Percentiles rank a stretch among this genome's conserved stretches.
Evolutionary conservation across 2,888 invertebrate genomes (phyloP).

Genomic region (Tinea semifulvella): DNA sequence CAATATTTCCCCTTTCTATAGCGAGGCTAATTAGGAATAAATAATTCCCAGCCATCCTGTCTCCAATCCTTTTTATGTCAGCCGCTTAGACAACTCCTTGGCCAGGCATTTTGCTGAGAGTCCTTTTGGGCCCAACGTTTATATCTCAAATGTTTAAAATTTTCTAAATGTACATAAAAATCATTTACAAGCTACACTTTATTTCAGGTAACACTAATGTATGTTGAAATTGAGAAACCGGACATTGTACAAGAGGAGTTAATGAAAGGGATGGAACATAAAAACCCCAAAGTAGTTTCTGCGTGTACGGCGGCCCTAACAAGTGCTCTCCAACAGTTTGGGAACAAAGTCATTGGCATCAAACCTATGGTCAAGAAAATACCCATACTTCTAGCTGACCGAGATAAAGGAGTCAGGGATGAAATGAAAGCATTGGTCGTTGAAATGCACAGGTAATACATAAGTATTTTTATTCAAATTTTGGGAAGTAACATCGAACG

Average conservation of each 20-base stretch:
- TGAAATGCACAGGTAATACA: constrained; percentile 85
- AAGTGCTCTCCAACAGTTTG: constrained; percentile 86
- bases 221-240: constrained; percentile 94
- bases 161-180: too few species aligned
- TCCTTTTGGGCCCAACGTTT: too few species aligned
- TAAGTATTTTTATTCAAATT: constrained; percentile 2
- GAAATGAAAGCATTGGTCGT: constrained; percentile 91
- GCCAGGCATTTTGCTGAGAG: too few species aligned
- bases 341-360: constrained; percentile 87
- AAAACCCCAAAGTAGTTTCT: constrained; percentile 94
- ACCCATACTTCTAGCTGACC: constrained; percentile 83
- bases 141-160: too few species aligned
- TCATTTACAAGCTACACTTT: constrained; percentile 11
- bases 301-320: constrained; percentile 82
- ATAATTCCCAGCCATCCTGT: too few species aligned
- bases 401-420: constrained; percentile 91
- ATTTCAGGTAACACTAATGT: constrained; percentile 88
- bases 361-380: constrained; percentile 92
- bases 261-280: constrained; percentile 92
- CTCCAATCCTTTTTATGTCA: too few species aligned
- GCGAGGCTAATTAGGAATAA: too few species aligned
- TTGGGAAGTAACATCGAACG: background rate
- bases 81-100: too few species aligned
- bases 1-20: too few species aligned
- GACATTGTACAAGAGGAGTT: constrained; percentile 91